Conservation (phyloP, 1,140 invertebrate genomes). For the Musca domestica region DNA sequence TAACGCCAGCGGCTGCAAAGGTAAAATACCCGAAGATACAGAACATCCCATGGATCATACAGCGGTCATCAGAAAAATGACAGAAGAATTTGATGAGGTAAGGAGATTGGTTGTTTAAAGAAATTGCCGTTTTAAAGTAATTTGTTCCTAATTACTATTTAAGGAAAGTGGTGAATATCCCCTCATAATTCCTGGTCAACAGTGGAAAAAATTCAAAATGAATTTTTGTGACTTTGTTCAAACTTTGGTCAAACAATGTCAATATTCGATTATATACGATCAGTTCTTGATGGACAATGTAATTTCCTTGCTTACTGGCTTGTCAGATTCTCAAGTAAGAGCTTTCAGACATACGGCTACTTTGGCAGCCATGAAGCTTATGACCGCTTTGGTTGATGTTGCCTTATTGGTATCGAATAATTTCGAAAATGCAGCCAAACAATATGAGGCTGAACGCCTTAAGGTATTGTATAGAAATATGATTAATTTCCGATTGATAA, state of each 20-base stretch:
- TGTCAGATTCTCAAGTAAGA: conserved; percentile 97
- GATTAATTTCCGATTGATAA: too few species aligned
- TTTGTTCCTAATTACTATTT: conserved; percentile 5
- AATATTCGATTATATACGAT: conserved; percentile 99
- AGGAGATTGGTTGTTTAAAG: not conserved
- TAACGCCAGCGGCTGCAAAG: conserved; percentile 95
- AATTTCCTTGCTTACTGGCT: conserved; percentile 92
- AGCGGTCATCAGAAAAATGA: conserved; percentile 96
- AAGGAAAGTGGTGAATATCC: conserved; percentile 99
- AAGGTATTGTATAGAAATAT: too few species aligned
- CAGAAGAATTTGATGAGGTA: conserved; percentile 98
- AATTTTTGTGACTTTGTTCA: conserved; percentile 99
- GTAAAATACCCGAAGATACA: conserved; percentile 91
- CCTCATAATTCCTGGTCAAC: conserved; percentile 92
- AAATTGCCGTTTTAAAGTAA: conserved; percentile 21
- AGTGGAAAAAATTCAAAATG: conserved; percentile 95
- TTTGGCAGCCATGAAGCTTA: conserved; percentile 98
- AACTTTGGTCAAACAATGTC: conserved; percentile 93
- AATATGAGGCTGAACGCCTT: conserved; percentile 95
- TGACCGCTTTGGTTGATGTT: conserved; percentile 98
- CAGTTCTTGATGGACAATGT: conserved; percentile 99
- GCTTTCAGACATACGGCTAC: conserved; percentile 99
- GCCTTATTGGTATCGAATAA: conserved; percentile 93
- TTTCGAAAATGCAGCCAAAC: conserved; percentile 94
- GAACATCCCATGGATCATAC: conserved; percentile 90